These are phyloP conservation scores for Xiphophorus maculatus DNA, from an alignment of 2,113 vertebrate species.

Conservation along the genomic window DNA sequence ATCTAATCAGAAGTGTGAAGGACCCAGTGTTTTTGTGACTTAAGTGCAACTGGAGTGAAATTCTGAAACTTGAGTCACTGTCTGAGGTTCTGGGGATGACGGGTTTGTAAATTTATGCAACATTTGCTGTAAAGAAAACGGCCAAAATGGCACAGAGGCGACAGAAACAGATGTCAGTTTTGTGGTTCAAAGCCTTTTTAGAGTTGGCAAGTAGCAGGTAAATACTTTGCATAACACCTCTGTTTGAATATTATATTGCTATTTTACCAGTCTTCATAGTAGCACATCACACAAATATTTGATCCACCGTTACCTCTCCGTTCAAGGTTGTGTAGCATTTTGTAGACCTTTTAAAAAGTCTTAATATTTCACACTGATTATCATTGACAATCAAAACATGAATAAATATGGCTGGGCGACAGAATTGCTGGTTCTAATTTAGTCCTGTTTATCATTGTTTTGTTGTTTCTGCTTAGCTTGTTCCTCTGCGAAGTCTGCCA, in stretches of 20 bases:
- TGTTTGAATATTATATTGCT: background rate
- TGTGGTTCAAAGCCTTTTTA: no score
- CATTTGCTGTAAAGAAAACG: no score
- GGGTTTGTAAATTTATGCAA: no score
- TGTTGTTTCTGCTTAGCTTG: constrained; percentile 42
- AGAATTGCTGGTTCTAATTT: constrained; percentile 31
- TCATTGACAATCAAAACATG: constrained; percentile 3
- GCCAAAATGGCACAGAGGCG: no score
- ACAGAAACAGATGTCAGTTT: no score
- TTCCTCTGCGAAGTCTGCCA: constrained; percentile 60
- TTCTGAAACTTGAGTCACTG: no score
- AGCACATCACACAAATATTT: background rate
- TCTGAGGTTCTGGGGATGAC: no score
- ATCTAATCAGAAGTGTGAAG: no score
- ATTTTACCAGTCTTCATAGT: background rate
- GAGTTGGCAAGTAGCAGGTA: no score
- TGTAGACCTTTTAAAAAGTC: background rate
- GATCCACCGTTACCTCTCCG: background rate
- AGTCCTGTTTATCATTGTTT: constrained; percentile 33
- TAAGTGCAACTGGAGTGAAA: no score
- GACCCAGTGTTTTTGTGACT: no score
- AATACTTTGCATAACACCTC: no score
- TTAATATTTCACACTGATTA: background rate
- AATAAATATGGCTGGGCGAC: constrained; percentile 10
- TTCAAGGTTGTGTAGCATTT: background rate